A percentile compares a stretch with the other conserved stretches of the same genome.
These are phyloP conservation scores for Odontomachus brunneus DNA, from an alignment of 1,140 invertebrate species.

Conservation along the genomic window DNA sequence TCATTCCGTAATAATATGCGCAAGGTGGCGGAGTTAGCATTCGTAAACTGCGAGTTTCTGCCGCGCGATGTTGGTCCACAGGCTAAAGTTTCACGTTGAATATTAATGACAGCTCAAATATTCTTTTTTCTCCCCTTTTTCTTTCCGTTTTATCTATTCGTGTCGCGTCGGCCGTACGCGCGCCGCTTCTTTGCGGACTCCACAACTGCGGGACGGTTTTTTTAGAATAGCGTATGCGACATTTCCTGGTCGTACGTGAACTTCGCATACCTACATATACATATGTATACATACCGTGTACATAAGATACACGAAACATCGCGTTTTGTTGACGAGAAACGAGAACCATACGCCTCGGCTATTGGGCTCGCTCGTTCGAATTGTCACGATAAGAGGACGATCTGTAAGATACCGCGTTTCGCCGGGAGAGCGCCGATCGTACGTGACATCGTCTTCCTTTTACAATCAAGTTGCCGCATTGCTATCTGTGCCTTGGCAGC, in stretches of 20 bases:
- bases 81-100: constrained; percentile 12
- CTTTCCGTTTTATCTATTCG: constrained; percentile 51
- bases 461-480: too few species aligned
- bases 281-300: constrained; percentile 17
- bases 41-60: not conserved
- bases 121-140: not conserved
- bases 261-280: constrained; percentile 28
- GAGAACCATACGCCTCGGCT: constrained; percentile 25
- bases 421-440: not conserved
- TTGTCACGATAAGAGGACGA: constrained; percentile 52
- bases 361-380: constrained; percentile 48
- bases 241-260: constrained; percentile 24
- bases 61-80: constrained; percentile 10
- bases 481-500: too few species aligned
- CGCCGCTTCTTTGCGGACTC: constrained; percentile 46
- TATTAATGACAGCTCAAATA: constrained; percentile 17
- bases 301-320: constrained; percentile 62
- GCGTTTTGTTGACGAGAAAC: constrained; percentile 42
- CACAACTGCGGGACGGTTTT: constrained; percentile 70
- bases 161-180: constrained; percentile 45
- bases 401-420: constrained; percentile 64
- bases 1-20: not conserved
- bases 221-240: constrained; percentile 18
- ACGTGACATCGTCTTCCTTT: constrained; percentile 10
- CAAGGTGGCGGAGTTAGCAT: constrained; percentile 4